Percentiles rank a stretch among this genome's conserved stretches.
phyloP scores from a whole-genome alignment of 2,113 vertebrate genomes.

The Cololabis saira region DNA sequence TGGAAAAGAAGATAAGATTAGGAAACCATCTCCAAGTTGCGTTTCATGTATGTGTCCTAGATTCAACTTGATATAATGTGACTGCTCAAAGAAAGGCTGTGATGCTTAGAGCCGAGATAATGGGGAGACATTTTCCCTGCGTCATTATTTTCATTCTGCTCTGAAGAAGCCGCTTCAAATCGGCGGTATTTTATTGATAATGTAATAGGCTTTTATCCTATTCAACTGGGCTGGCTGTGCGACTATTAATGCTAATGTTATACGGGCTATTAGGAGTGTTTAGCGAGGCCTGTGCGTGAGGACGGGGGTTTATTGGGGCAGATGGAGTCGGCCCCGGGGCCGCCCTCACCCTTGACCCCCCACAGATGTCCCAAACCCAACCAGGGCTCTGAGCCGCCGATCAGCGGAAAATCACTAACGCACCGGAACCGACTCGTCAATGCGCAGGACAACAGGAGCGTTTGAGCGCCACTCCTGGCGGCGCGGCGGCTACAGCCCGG shows the following conservation, averaged over 20 bases:
- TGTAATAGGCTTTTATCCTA: conserved; percentile 30
- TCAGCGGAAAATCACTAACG: conserved; percentile 86
- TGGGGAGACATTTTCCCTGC: conserved; percentile 50
- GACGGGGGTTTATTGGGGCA: conserved; percentile 82
- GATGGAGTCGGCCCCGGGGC: conserved; percentile 88
- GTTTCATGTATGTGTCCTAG: conserved; percentile 70
- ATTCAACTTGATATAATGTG: conserved; percentile 66
- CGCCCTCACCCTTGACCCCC: conserved; percentile 85
- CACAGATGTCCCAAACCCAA: conserved; percentile 86
- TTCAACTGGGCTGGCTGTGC: conserved; percentile 39
- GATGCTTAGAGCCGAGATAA: conserved; percentile 51
- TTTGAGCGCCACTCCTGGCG: conserved; percentile 86
- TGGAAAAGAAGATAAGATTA: conserved; percentile 67
- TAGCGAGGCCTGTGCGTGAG: conserved; percentile 61
- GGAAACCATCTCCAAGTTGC: conserved; percentile 69
- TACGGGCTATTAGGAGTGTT: conserved; percentile 62
- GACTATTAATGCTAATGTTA: conserved; percentile 63
- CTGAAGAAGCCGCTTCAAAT: conserved; percentile 42
- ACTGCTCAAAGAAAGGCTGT: conserved; percentile 54
- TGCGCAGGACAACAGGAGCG: conserved; percentile 84
- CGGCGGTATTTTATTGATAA: conserved; percentile 55
- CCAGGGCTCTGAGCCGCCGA: conserved; percentile 70
- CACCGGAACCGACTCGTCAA: conserved; percentile 85
- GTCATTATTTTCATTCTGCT: conserved; percentile 63
- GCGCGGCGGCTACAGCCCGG: conserved; percentile 79